A percentile compares a stretch with the other conserved stretches of the same genome.
phyloP scores from a whole-genome alignment of 2,797 vertebrate genomes.

The Falco novaeseelandiae region DNA sequence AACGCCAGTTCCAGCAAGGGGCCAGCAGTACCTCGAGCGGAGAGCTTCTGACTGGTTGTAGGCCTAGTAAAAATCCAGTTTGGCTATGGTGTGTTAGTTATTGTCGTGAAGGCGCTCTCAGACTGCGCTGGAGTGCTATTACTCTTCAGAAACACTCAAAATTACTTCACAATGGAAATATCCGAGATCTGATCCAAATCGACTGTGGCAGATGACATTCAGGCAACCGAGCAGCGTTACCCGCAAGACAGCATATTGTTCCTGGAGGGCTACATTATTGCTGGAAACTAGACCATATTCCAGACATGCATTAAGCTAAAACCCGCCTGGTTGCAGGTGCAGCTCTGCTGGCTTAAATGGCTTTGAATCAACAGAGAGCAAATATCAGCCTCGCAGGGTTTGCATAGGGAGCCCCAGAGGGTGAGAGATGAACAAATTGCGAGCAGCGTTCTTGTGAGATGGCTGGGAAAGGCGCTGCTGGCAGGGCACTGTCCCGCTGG shows the following conservation, averaged over 20 bases:
- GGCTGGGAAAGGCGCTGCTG: neutral
- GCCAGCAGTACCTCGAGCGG: neutral
- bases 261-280: conserved; percentile 35
- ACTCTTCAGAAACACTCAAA: neutral
- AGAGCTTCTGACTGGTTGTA: neutral
- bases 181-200: conserved; percentile 37
- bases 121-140: neutral
- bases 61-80: neutral
- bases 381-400: neutral
- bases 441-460: neutral
- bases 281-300: neutral
- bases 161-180: neutral
- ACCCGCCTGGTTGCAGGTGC: neutral
- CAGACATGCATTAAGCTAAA: conserved; percentile 55
- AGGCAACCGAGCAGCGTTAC: conserved; percentile 11
- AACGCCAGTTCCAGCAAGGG: neutral
- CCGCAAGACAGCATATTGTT: neutral
- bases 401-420: neutral
- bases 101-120: neutral
- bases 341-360: conserved; percentile 22
- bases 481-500: neutral
- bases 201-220: conserved; percentile 42
- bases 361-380: neutral
- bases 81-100: neutral
- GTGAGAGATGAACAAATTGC: neutral